These are phyloP conservation scores for Glossosoma conforme DNA, from an alignment of 1,140 invertebrate species.

Conservation along the genomic window DNA sequence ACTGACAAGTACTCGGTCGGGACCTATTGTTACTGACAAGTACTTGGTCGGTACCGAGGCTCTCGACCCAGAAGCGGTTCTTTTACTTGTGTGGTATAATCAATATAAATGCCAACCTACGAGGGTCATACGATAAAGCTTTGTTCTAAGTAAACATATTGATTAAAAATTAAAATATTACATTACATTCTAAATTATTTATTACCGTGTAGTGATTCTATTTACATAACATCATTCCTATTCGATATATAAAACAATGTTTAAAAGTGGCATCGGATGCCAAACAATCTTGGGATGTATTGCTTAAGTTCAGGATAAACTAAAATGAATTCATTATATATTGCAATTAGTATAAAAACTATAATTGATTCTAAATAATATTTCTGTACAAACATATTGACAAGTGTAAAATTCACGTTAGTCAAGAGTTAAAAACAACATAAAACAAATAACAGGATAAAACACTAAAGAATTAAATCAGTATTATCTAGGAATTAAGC, in stretches of 20 bases:
- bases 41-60: too few relatives aligned
- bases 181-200: slow-evolving; percentile 26
- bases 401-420: slow-evolving; percentile 10
- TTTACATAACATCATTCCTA: slow-evolving; percentile 27
- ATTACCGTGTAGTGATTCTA: slow-evolving; percentile 26
- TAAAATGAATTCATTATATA: slow-evolving; percentile 14
- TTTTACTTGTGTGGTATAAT: slow-evolving; percentile 8
- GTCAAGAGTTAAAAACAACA: slow-evolving; percentile 19
- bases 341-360: slow-evolving; percentile 17
- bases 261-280: slow-evolving; percentile 24
- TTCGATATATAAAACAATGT: slow-evolving; percentile 19
- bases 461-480: slow-evolving; percentile 8
- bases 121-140: slow-evolving; percentile 23
- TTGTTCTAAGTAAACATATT: slow-evolving; percentile 26
- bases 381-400: slow-evolving; percentile 24
- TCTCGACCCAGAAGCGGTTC: too few relatives aligned
- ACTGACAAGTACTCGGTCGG: too few relatives aligned
- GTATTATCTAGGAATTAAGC: slow-evolving; percentile 12
- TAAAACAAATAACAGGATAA: slow-evolving; percentile 13
- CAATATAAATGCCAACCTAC: slow-evolving; percentile 18
- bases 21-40: too few relatives aligned
- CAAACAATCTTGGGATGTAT: slow-evolving; percentile 19
- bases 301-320: slow-evolving; percentile 19
- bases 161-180: slow-evolving; percentile 30
- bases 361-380: slow-evolving; percentile 20